Base-by-base conservation (phyloP, 2,888 invertebrate genomes). In the Cyclophora punctaria region DNA sequence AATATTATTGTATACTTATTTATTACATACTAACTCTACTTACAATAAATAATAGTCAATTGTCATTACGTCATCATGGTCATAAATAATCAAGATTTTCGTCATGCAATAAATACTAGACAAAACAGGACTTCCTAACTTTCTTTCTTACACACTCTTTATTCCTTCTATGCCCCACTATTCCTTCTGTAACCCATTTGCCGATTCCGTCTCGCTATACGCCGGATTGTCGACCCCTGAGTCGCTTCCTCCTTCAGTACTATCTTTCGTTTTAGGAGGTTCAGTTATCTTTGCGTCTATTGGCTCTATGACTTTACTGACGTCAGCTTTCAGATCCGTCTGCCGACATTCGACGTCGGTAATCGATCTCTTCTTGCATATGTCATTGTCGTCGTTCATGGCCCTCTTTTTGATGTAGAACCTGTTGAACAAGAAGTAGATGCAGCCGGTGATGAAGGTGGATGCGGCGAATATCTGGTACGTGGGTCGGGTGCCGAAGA, bases 351-450 rank as follows among this genome's bases (percentile, higher is more conserved):
- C 87, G 4, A 86, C 62, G 55, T 89, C 86, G 41, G 63, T 52
- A 5, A 65, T 61, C 51, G 82, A 73, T 2, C 83, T 80, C 59
- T 90, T 90, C 63, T 91, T 91, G 50, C 89, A 90, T 62, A 91
- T 88, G 63, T 91, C 91, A 64, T 89, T 90, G 7, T 89, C 89
- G 53, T 89, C 89, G 47, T 77, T 74, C 0, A 85, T 82, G 0
- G 90, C 87, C 45, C 90, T 78, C 58, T 91, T 90, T 41, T 89
- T 89, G 63, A 94, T 83, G 69, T 91, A 94, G 50, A 91, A 85
- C 51, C 89, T 83, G 72, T 94, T 94, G 73, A 94, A 93, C 7
- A 92, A 73, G 64, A 91, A 91, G 76, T 95, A 95, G 46, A 92
- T 76, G 59, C 93, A 78, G 41, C 93, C 93, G 4, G 92, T 92